These are phyloP conservation scores for Conistra vaccinii DNA, from an alignment of 2,888 invertebrate genomes.

Conservation along the genomic window DNA sequence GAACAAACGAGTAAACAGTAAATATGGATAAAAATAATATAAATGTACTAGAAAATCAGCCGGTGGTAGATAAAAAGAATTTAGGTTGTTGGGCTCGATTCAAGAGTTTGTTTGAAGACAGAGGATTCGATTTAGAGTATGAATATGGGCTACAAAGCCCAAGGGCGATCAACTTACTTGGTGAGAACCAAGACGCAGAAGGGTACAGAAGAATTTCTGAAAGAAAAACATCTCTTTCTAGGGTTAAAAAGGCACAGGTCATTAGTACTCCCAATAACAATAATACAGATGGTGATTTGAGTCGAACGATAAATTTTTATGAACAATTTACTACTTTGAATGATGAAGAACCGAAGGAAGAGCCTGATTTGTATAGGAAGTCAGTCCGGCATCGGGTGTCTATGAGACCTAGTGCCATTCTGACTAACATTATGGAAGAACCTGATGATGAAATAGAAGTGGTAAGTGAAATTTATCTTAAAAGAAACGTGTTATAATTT, in stretches of 20 bases:
- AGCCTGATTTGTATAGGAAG: constrained; percentile 74
- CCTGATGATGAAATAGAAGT: constrained; percentile 81
- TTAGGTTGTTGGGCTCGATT: constrained; percentile 85
- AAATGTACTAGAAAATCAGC: constrained; percentile 35
- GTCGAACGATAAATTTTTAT: constrained; percentile 83
- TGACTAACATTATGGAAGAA: constrained; percentile 87
- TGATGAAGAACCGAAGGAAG: constrained; percentile 81
- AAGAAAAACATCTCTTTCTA: constrained; percentile 65
- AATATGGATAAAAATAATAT: constrained; percentile 66
- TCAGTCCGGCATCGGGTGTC: constrained; percentile 82
- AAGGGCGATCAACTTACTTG: constrained; percentile 69
- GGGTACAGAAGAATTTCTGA: constrained; percentile 78
- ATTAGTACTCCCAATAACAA: constrained; percentile 57
- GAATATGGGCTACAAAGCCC: constrained; percentile 75
- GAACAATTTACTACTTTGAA: constrained; percentile 85
- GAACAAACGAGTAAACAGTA: constrained; percentile 2
- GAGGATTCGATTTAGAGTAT: constrained; percentile 87
- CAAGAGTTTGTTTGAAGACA: constrained; percentile 84
- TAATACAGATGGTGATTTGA: constrained; percentile 76
- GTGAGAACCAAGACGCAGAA: constrained; percentile 74
- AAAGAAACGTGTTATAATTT: neutral
- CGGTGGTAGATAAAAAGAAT: constrained; percentile 48
- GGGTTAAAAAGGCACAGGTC: constrained; percentile 53
- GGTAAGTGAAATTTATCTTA: constrained; percentile 76
- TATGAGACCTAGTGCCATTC: constrained; percentile 83